phyloP scores from a whole-genome alignment of 2,888 invertebrate genomes.

The Drosophila ezoana region DNA sequence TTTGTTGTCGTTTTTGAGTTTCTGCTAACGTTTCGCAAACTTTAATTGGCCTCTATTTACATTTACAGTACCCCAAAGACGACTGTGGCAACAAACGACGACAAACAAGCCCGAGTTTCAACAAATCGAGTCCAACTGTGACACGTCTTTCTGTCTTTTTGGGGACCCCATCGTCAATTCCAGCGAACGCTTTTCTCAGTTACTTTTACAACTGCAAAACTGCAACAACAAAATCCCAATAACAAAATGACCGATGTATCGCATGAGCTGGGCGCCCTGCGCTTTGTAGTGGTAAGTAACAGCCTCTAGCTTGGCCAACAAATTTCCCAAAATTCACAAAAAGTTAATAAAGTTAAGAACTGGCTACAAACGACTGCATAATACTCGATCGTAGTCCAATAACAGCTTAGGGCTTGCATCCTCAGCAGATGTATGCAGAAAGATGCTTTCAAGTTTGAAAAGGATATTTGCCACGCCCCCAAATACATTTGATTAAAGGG shows the following conservation, averaged over 20 bases:
- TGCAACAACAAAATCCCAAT: conserved; percentile 42
- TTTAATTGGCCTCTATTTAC: conserved; percentile 56
- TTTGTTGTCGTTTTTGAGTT: conserved; percentile 25
- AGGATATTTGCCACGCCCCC: too few species aligned
- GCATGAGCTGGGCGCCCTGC: conserved; percentile 84
- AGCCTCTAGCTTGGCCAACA: neutral
- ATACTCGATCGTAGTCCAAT: too few species aligned
- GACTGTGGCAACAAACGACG: neutral
- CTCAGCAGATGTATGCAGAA: too few species aligned
- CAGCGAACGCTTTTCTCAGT: conserved; percentile 33
- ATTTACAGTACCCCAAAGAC: conserved; percentile 34
- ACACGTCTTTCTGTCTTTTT: conserved; percentile 34
- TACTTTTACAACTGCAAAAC: conserved; percentile 47
- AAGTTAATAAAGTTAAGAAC: neutral
- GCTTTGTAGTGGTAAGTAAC: conserved; percentile 84
- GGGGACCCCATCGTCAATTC: conserved; percentile 15
- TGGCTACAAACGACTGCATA: too few species aligned
- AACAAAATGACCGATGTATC: conserved; percentile 84
- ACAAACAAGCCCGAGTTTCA: conserved; percentile 21
- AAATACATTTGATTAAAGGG: too few species aligned
- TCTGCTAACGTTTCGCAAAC: conserved; percentile 44
- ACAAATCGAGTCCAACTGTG: conserved; percentile 29
- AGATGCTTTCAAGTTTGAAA: too few species aligned
- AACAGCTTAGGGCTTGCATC: too few species aligned
- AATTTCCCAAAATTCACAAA: neutral